Evolutionary conservation across 2,113 vertebrate species (phyloP), one percentile per base, ranked within the genome.

Genomic region (Salminus brasiliensis): DNA sequence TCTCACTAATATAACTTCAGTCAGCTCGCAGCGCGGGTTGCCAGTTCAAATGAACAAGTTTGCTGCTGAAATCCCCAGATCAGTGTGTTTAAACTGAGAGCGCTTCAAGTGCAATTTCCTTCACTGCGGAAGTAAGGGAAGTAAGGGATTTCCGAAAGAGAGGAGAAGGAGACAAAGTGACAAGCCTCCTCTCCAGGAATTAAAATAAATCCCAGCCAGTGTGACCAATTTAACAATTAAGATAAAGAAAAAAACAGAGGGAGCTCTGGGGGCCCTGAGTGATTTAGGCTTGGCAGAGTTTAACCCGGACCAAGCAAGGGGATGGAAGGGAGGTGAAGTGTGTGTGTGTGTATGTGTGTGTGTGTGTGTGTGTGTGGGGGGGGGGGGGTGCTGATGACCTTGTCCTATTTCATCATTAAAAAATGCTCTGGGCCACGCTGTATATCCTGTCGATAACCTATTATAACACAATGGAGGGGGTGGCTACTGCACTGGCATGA

Each of bases 401-500:
- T 94, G 93, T 89, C 91, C 92, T 88, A 88, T 81, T 91, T 90
- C 81, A 15, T 87, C 88, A 82, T 87, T 86, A 88, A 88, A 83
- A 84, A 83, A 67, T 39, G 71, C 90, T 68, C 52, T 43, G 85
- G 89, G 92, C 85, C 73, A 75, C 69, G 39, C 85, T 86, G 85
- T 87, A 90, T 89, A 85, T 86, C 85, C 85, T 85, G 89, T 93
- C 93, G 89, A 94, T 94, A 94, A 92, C 88, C 91, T 88, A 90
- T 94, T 91, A 92, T 85, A 73, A 82, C 85, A 83, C 60, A 80
- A 79, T 72, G 39, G 62, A 83, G 75, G 72, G 83, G 69, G 45
- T 29, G 47, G 32, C 59, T 18, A 78, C 67, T 72, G 69, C 39
- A 29, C 57, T 83, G 75, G 76, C 81, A 80, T 76, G 76, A 83